A percentile compares a stretch with the other conserved stretches of the same genome.
These are phyloP conservation scores for Ochotona curzoniae DNA, from an alignment of 2,113 vertebrate genomes.

Conservation along the genomic window DNA sequence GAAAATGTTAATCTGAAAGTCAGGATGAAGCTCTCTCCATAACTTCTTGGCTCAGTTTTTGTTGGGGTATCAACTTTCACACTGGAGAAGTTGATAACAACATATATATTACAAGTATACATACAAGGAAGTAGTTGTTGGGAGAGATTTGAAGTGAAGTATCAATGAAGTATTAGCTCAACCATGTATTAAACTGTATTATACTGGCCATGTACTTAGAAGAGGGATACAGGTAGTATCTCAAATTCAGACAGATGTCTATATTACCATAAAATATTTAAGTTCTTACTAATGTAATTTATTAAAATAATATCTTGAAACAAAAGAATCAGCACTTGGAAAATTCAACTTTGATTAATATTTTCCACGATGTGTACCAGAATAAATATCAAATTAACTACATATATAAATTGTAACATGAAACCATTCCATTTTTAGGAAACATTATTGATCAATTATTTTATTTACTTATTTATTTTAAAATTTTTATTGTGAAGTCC, in stretches of 20 bases:
- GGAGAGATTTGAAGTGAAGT: not conserved
- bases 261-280: too few species aligned
- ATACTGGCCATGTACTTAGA: not conserved
- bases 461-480: not conserved
- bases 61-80: too few species aligned
- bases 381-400: not conserved
- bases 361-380: not conserved
- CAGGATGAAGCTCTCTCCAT: too few species aligned
- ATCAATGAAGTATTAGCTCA: fast-evolving
- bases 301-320: not conserved
- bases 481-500: too few species aligned
- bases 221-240: not conserved
- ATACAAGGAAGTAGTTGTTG: not conserved
- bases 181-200: not conserved
- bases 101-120: not conserved
- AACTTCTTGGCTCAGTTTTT: too few species aligned
- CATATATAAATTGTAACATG: not conserved
- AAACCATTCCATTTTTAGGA: conserved; percentile 1
- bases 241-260: not conserved
- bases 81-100: not conserved
- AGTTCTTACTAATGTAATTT: too few species aligned
- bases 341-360: not conserved
- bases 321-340: not conserved
- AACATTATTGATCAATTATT: not conserved
- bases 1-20: too few species aligned